Evolutionary conservation across 2,113 vertebrate species (phyloP), one percentile per base, ranked within the genome.

Genomic region (Poicephalus meyeri): DNA sequence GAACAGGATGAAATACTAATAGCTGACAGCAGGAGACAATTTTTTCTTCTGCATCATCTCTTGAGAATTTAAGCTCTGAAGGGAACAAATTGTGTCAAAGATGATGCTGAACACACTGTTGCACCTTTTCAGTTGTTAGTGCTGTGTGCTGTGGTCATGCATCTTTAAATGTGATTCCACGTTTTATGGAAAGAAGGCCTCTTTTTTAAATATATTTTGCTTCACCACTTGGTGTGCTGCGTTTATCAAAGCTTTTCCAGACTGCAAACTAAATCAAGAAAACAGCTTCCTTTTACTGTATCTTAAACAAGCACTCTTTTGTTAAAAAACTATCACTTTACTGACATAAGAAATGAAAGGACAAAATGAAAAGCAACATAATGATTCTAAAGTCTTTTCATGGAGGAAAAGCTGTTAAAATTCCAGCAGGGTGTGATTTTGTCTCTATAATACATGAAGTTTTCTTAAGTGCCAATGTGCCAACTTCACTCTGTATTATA

Each of bases 191-290:
- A 95, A 61, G 46, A 89, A 69, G 50, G 71, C 31, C 41, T 87
- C 33, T 60, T 64, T 66, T 71, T 86, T 39, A 17, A 56, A 87
- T 44, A n/a, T 86, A 3, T 52, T 91, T 90, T 88, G 29, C 35
- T 77, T 73, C 83, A 80, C 49, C 50, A 66, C 61, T 95, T 86
- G 42, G 15, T 84, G 65, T 89, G 58, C 90, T 70, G 44, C 70
- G n/a, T 80, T 94, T 97, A 94, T 93, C 95, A 92, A 97, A 91
- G 80, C 64, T 64, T 74, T 96, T 97, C 91, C 66, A 93, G 89
- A 92, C 16, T 71, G 82, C 94, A 95, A 96, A 80, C 50, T 37
- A 90, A 93, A 94, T 86, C 47, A 84, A 52, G 70, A 73, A 71
- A 87, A 87, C 78, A 80, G 16, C 56, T 91, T 64, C 80, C 52